These are phyloP conservation scores for Aphaenogaster ashmeadi DNA, from an alignment of 1,140 invertebrate genomes.

Conservation along the genomic window DNA sequence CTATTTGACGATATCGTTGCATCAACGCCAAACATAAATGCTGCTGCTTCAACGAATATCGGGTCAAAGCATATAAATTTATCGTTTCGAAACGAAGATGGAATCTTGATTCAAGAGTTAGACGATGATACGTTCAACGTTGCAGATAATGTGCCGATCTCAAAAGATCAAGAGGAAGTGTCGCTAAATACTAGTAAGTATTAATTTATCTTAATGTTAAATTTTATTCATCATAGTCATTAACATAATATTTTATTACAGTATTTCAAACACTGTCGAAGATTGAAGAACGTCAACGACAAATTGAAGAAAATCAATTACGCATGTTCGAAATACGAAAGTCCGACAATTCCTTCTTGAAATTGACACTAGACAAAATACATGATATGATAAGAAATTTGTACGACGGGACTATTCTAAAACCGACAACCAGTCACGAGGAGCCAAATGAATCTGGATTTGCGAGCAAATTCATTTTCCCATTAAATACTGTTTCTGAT, in stretches of 20 bases:
- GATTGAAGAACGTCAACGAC: neutral
- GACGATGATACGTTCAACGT: neutral
- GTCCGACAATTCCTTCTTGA: neutral
- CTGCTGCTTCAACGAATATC: neutral
- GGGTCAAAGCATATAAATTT: neutral
- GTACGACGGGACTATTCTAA: neutral
- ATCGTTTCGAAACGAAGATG: neutral
- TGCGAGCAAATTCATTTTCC: slow-evolving; percentile 13
- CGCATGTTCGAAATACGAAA: slow-evolving; percentile 6
- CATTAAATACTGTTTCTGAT: slow-evolving; percentile 19
- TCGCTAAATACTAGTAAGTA: neutral
- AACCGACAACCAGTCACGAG: neutral
- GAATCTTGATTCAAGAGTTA: neutral
- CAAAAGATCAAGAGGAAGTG: neutral
- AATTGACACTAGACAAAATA: slow-evolving; percentile 18
- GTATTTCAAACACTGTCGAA: neutral
- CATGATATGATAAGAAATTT: slow-evolving; percentile 13
- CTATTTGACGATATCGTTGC: neutral
- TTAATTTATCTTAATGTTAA: neutral
- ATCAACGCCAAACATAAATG: neutral
- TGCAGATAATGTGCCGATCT: neutral
- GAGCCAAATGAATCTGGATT: slow-evolving; percentile 1
- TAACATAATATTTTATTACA: slow-evolving; percentile 21
- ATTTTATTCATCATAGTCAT: too few species aligned
- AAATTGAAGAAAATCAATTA: slow-evolving; percentile 21